Evolutionary conservation across 2,888 invertebrate genomes (phyloP), one percentile per base, ranked within the genome.

Genomic region (Hypomecis punctinalis): DNA sequence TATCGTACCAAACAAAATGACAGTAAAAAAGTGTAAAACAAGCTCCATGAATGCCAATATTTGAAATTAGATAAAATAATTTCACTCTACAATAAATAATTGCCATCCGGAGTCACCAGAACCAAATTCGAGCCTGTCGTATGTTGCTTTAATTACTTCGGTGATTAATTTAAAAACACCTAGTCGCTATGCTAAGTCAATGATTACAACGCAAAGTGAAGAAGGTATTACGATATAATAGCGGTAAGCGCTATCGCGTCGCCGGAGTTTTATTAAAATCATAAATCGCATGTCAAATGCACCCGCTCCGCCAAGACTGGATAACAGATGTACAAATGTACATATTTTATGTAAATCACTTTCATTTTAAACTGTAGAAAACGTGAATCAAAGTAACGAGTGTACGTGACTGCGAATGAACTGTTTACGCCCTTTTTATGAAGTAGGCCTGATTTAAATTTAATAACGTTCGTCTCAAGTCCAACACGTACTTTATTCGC

Each of bases 241-340:
- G 81, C 82, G 80, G 81, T 84, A 81, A 85, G 79, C 82, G 80
- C 84, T 83, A 85, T 85, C 77, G 82, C 81, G 78, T 78, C 77
- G 80, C 81, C 83, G 74, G 80, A 83, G 85, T 91, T 92, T 91
- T 92, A 92, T 92, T 92, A 92, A 92, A 92, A 90, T 90, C 86
- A 92, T 93, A 93, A 93, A 93, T 92, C 88, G 84, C 76, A 76
- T 83, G 92, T 92, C 92, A 91, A 90, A 90, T 87, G 86, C 92
- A 93, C 86, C 89, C 88, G 90, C 82, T 84, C 77, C 77, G 78
- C 81, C 77, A 80, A 84, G 85, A 84, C 85, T 83, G 84, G 83
- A 85, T 85, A 85, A 82, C 84, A 85, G 84, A 84, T 84, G 85
- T 85, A 87, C 83, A 82, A 84, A 83, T 83, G 84, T 88, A 67